phyloP scores from a whole-genome alignment of 2,888 invertebrate genomes.

The Calliopum simillimum region DNA sequence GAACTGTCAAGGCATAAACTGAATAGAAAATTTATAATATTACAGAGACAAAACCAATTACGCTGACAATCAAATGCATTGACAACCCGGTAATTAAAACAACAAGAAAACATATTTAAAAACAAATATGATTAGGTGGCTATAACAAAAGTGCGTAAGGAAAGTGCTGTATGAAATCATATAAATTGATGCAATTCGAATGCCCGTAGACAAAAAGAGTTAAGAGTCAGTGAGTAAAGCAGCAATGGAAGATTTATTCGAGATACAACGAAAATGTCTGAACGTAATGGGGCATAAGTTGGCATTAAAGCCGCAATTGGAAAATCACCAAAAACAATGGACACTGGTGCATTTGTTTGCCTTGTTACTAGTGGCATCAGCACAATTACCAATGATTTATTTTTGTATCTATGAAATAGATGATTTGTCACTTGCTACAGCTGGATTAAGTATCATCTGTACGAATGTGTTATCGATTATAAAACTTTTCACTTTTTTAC shows the following conservation, averaged over 20 bases:
- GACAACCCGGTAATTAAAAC: slow-evolving; percentile 2
- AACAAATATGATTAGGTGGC: slow-evolving; percentile 24
- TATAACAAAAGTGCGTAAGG: slow-evolving; percentile 17
- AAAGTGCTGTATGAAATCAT: slow-evolving; percentile 21
- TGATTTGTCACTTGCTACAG: slow-evolving; percentile 59
- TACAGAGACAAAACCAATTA: no score
- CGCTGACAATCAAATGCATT: not conserved
- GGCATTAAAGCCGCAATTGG: not conserved
- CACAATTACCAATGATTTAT: slow-evolving; percentile 59
- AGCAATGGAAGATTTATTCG: slow-evolving; percentile 53
- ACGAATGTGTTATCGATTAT: slow-evolving; percentile 60
- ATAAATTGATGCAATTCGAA: slow-evolving; percentile 23
- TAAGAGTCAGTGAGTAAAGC: slow-evolving; percentile 35
- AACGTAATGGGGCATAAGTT: slow-evolving; percentile 54
- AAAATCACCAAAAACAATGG: slow-evolving; percentile 34
- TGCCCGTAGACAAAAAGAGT: not conserved
- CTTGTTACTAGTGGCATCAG: slow-evolving; percentile 55
- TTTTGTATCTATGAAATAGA: slow-evolving; percentile 56
- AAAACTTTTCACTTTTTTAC: slow-evolving; percentile 60
- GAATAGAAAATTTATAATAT: not conserved
- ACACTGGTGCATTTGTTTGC: slow-evolving; percentile 40
- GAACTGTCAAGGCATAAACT: slow-evolving; percentile 8
- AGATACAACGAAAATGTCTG: slow-evolving; percentile 54
- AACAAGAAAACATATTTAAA: not conserved
- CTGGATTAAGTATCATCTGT: slow-evolving; percentile 57